Conservation (phyloP, 2,888 invertebrate genomes). For the Stenchaetothrips biformis region DNA sequence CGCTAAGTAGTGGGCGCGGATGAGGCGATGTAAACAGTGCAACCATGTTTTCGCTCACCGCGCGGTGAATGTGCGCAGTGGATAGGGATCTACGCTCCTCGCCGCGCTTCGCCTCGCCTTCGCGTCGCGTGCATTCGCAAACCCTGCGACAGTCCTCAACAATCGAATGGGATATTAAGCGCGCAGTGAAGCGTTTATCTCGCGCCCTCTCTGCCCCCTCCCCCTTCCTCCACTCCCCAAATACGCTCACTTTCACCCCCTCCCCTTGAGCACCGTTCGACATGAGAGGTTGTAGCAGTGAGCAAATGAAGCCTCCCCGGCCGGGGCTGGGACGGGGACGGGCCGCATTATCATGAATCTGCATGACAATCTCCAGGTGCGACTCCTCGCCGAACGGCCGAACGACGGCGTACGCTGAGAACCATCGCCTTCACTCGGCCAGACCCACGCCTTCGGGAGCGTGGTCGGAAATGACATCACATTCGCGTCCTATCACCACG, state of each 20-base stretch:
- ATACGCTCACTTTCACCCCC: neutral
- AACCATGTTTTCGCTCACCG: no score
- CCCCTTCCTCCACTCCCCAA: neutral
- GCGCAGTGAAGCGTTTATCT: neutral
- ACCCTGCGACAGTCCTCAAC: no score
- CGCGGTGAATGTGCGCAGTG: no score
- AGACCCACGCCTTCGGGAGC: neutral
- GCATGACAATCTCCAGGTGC: conserved; percentile 20
- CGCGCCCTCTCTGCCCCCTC: neutral
- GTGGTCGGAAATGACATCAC: no score
- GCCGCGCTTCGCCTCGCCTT: neutral
- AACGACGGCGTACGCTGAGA: no score
- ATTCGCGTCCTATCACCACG: no score
- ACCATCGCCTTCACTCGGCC: no score
- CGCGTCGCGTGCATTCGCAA: neutral
- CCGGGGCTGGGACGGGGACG: neutral
- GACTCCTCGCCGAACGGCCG: neutral
- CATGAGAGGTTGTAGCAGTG: conserved; percentile 18
- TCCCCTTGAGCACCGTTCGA: neutral
- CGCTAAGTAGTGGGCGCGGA: no score
- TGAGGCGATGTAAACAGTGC: no score
- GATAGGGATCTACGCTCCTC: neutral
- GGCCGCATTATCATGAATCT: conserved; percentile 6
- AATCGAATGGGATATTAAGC: no score
- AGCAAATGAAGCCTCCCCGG: conserved; percentile 2